These are phyloP conservation scores for Polietes domitor DNA, from an alignment of 2,888 invertebrate species.

Conservation along the genomic window DNA sequence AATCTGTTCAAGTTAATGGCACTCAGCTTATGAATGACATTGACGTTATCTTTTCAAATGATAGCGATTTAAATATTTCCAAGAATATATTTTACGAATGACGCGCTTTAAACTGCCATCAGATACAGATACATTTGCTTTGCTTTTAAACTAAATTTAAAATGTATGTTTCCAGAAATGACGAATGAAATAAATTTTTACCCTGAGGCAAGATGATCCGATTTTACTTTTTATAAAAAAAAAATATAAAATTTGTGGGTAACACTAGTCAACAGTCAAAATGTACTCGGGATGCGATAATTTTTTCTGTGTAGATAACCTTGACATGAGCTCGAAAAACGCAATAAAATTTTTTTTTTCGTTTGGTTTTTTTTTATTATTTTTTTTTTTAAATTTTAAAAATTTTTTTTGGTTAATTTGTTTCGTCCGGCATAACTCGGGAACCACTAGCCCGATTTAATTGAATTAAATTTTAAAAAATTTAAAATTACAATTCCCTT, in stretches of 20 bases:
- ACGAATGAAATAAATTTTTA: neutral
- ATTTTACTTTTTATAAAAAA: neutral
- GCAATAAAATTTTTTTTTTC: too few species aligned
- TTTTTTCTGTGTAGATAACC: too few species aligned
- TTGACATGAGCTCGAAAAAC: too few species aligned
- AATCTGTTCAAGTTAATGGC: neutral
- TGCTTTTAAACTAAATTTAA: neutral
- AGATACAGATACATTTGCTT: too few species aligned
- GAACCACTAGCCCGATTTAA: too few species aligned
- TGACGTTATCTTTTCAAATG: neutral
- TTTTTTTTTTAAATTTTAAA: too few species aligned
- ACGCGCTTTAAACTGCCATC: neutral
- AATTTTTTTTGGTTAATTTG: too few species aligned
- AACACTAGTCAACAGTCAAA: slow-evolving; percentile 13
- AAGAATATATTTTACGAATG: neutral
- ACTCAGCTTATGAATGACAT: neutral
- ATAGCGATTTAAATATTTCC: neutral
- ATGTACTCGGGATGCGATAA: too few species aligned
- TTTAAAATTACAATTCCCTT: too few species aligned
- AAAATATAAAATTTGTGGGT: neutral
- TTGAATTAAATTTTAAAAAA: too few species aligned
- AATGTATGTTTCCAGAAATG: neutral
- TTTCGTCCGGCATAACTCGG: too few species aligned
- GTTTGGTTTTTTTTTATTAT: too few species aligned
- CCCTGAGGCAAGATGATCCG: neutral